Evolutionary conservation across 2,797 vertebrate genomes (phyloP), one percentile per base, ranked within the genome.

Genomic region (Ctenosaura bakeri): DNA sequence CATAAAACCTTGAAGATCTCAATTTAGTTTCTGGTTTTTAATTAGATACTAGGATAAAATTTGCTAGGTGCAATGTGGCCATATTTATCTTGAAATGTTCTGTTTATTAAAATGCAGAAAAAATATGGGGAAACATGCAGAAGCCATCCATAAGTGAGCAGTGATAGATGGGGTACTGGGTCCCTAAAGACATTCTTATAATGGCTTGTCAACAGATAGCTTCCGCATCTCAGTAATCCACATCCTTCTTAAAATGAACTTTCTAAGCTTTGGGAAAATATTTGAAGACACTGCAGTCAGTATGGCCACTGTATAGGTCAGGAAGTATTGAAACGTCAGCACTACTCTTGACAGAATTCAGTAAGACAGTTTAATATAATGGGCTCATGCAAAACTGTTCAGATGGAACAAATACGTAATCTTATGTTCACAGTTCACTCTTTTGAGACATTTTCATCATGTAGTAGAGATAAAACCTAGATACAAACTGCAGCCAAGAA

Each of bases 401-500:
- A 80, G 24, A 80, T 80, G 50, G 29, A 54, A 80, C 5, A 35
- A 8, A 42, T 24, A 24, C 54, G 76, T 35, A 59, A 35, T 24
- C 50, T 73, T 71, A 85, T 74, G 24, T 74, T 24, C n/a, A 66
- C 56, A 87, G 38, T 87, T 62, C 4, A 38, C 14, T 50, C 42
- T 20, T 76, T 35, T 78, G 42, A 87, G 22, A 69, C 13, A 87
- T 52, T 64, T 32, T 79, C 62, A n/a, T 79, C 14, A 42, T 79
- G 50, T 91, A 80, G 85, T 82, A 12, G 0, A 85, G 92, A 74
- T 14, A 87, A 56, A 52, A 56, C 12, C 56, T 89, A 1, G 91
- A 82, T 64, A 90, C 74, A 94, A 76, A 88, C 77, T 35, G 83
- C 0, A 69, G 83, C 88, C 92, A 91, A 87, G 90, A 92, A 95